phyloP scores from a whole-genome alignment of 2,888 invertebrate species.

The Orchesellides sinensis region DNA sequence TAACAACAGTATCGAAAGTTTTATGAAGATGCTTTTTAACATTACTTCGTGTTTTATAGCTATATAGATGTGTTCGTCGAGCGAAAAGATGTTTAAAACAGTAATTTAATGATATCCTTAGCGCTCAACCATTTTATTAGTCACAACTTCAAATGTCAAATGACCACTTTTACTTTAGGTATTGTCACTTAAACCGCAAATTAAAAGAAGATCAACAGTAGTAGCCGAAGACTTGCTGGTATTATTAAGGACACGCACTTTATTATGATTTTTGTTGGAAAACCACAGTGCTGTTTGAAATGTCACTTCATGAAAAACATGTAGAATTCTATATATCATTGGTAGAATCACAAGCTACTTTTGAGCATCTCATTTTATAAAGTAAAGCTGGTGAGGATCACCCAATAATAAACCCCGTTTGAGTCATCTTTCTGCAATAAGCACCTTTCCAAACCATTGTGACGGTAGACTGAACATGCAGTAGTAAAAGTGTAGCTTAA shows the following conservation, averaged over 20 bases:
- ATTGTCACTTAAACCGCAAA: slow-evolving; percentile 33
- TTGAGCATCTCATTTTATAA: too few relatives aligned
- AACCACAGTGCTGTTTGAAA: background rate
- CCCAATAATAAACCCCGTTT: too few relatives aligned
- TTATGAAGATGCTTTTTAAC: background rate
- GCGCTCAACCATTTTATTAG: background rate
- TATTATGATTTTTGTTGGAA: background rate
- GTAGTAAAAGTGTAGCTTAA: too few relatives aligned
- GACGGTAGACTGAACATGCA: too few relatives aligned
- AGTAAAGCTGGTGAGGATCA: too few relatives aligned
- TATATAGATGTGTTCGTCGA: background rate
- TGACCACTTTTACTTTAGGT: slow-evolving; percentile 28
- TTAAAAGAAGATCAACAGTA: slow-evolving; percentile 21
- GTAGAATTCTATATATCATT: background rate
- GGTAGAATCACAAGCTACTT: too few relatives aligned
- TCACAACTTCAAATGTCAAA: slow-evolving; percentile 6
- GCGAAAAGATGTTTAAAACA: slow-evolving; percentile 5
- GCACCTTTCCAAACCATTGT: too few relatives aligned
- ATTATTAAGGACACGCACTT: slow-evolving; percentile 16
- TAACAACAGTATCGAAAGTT: slow-evolving; percentile 17
- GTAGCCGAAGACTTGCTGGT: background rate
- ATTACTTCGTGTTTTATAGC: background rate
- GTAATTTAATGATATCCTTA: background rate
- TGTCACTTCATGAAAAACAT: background rate
- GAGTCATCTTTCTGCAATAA: too few relatives aligned